Evolutionary conservation across 2,888 invertebrate genomes (phyloP).

Genomic region (Lymantria dispar): DNA sequence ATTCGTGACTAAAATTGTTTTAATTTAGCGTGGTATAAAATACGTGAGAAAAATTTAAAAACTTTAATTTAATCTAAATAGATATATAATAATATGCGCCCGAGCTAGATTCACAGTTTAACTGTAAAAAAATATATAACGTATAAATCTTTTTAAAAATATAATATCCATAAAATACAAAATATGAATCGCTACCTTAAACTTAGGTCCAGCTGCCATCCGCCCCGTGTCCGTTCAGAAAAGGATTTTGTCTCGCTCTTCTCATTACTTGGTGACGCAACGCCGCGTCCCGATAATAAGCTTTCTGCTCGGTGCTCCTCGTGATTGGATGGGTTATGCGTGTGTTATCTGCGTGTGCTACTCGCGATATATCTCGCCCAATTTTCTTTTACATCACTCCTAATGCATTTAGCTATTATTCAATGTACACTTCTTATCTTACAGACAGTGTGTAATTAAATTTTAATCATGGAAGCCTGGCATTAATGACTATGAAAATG

Average conservation of each 20-base stretch:
- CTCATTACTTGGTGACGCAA: slow-evolving; percentile 66
- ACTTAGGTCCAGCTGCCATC: slow-evolving; percentile 13
- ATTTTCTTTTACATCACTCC: slow-evolving; percentile 66
- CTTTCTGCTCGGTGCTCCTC: slow-evolving; percentile 72
- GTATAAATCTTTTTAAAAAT: too few species aligned
- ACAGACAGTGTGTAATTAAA: slow-evolving; percentile 35
- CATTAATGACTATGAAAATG: slow-evolving; percentile 43
- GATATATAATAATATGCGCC: too few species aligned
- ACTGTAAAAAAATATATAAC: too few species aligned
- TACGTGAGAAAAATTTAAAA: too few species aligned
- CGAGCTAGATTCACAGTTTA: too few species aligned
- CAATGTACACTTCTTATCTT: slow-evolving; percentile 39
- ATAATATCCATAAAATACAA: too few species aligned
- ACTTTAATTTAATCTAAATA: too few species aligned
- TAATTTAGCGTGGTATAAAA: too few species aligned
- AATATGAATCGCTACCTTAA: too few species aligned
- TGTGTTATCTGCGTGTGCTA: slow-evolving; percentile 72
- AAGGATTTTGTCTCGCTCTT: slow-evolving; percentile 36
- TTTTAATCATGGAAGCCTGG: slow-evolving; percentile 36
- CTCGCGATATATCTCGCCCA: slow-evolving; percentile 66
- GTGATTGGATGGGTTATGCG: slow-evolving; percentile 77
- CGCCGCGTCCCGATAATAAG: slow-evolving; percentile 72
- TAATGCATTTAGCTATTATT: slow-evolving; percentile 50
- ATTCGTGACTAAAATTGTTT: too few species aligned
- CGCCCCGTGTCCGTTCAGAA: slow-evolving; percentile 26